These are phyloP conservation scores for Coregonus sp. DNA, from an alignment of 2,797 vertebrate species.

Conservation along the genomic window DNA sequence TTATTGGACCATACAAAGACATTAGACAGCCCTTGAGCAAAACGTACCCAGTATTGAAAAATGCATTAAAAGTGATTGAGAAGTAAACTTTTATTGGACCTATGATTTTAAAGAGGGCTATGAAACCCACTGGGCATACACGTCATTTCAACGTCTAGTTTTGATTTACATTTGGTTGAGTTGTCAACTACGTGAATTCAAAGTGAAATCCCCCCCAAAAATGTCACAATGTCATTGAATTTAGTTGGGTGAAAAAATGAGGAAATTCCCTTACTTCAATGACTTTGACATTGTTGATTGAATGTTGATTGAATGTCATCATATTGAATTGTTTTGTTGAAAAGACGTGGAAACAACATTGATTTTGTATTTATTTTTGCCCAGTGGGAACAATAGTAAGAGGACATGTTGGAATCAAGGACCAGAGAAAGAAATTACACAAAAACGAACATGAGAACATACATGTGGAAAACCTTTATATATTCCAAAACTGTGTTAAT, in stretches of 20 bases:
- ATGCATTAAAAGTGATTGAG: conserved; percentile 27
- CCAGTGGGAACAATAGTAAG: background rate
- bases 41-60: conserved; percentile 26
- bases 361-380: no score
- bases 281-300: no score
- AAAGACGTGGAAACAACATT: no score
- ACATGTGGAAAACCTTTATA: conserved; percentile 13
- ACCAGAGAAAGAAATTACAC: conserved; percentile 37
- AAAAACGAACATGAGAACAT: conserved; percentile 23
- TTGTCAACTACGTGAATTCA: no score
- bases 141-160: no score
- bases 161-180: no score
- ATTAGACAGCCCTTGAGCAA: conserved; percentile 14
- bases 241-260: no score
- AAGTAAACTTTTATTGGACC: conserved; percentile 13
- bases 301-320: no score
- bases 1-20: conserved; percentile 3
- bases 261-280: no score
- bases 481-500: conserved; percentile 33
- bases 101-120: conserved; percentile 21
- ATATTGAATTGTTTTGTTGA: no score
- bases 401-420: conserved; percentile 34
- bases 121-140: conserved; percentile 21
- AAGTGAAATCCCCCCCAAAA: no score
- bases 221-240: no score